phyloP scores from a whole-genome alignment of 2,888 invertebrate species.

The Lithophane leautieri region DNA sequence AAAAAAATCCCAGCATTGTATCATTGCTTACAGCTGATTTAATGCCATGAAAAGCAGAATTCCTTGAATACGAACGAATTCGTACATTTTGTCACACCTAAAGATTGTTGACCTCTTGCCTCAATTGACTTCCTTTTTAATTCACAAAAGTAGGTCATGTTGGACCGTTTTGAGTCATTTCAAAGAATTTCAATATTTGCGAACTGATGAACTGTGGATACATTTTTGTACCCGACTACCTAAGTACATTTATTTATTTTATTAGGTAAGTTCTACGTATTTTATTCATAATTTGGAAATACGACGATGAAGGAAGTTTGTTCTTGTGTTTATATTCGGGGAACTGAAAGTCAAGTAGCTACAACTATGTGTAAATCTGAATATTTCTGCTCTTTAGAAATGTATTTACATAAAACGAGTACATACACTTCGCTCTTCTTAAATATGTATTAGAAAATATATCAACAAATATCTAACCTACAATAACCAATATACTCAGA shows the following conservation, averaged over 20 bases:
- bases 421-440: background rate
- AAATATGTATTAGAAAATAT: slow-evolving; percentile 5
- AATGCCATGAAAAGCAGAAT: background rate
- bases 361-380: slow-evolving; percentile 5
- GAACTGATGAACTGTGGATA: background rate
- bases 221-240: background rate
- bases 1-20: background rate
- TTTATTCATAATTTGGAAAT: background rate
- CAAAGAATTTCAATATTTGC: slow-evolving; percentile 31
- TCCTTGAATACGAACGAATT: slow-evolving; percentile 23
- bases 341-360: background rate
- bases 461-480: slow-evolving; percentile 13
- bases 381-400: background rate
- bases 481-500: slow-evolving; percentile 36
- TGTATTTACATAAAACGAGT: background rate
- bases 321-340: slow-evolving; percentile 5
- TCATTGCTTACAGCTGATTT: background rate
- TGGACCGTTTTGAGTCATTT: slow-evolving; percentile 10
- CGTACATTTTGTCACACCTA: slow-evolving; percentile 20
- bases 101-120: slow-evolving; percentile 23
- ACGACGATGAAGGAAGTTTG: background rate
- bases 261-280: background rate
- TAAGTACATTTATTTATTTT: background rate
- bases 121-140: slow-evolving; percentile 34
- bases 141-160: slow-evolving; percentile 20